Conservation (phyloP, 2,797 vertebrate species). For the Mus spretus region DNA sequence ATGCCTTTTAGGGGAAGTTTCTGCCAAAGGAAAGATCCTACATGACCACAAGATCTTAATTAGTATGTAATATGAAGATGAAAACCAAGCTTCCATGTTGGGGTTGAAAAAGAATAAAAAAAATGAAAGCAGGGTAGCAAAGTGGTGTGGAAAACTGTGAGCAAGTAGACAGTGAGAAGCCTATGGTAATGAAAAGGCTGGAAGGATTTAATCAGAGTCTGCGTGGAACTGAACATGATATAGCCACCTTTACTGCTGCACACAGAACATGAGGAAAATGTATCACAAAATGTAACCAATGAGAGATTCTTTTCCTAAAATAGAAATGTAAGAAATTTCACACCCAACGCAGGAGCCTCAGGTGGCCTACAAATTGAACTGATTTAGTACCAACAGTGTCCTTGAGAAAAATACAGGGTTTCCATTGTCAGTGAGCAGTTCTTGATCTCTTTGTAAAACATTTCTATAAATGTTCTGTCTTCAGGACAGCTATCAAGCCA, state of each 20-base stretch:
- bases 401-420: background rate
- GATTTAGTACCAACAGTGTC: background rate
- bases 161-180: background rate
- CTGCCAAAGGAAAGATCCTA: background rate
- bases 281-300: background rate
- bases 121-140: too few species aligned
- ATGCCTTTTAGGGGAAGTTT: background rate
- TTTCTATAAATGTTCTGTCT: background rate
- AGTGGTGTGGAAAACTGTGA: rapidly evolving
- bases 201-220: background rate
- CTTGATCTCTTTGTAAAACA: background rate
- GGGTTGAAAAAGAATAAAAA: background rate
- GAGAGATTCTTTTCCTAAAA: background rate
- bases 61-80: background rate
- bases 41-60: background rate
- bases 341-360: rapidly evolving
- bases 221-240: too few species aligned
- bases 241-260: background rate
- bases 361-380: background rate
- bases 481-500: background rate
- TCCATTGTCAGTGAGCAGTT: background rate
- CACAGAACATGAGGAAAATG: background rate
- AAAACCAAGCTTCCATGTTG: background rate
- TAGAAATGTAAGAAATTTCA: background rate
- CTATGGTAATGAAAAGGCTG: background rate